Conservation (phyloP, 2,797 vertebrate species). For the Decapterus maruadsi region DNA sequence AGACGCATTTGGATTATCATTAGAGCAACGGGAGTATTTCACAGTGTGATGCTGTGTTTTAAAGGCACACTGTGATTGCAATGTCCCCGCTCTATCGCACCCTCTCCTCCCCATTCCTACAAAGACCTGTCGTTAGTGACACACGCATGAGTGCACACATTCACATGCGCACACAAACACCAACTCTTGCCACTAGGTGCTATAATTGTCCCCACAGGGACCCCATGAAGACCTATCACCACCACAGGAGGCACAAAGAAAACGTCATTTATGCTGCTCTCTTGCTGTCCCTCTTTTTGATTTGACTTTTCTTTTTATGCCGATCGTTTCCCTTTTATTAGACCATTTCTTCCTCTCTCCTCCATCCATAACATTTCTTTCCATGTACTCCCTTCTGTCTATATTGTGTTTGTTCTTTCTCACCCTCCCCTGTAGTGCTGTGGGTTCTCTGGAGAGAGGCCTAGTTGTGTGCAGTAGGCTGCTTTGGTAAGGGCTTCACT, state of each 20-base stretch:
- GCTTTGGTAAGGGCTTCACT: constrained; percentile 50
- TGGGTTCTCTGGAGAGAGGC: constrained; percentile 46
- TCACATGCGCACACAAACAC: constrained; percentile 39
- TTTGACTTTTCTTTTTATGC: constrained; percentile 63
- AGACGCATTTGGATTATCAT: constrained; percentile 41
- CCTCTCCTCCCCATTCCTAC: constrained; percentile 32
- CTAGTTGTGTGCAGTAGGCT: constrained; percentile 47
- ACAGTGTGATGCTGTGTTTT: constrained; percentile 35
- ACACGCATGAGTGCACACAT: constrained; percentile 27
- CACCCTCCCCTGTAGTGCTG: constrained; percentile 46
- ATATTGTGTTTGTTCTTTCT: constrained; percentile 33
- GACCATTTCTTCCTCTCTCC: constrained; percentile 26
- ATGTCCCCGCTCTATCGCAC: constrained; percentile 18
- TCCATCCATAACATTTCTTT: constrained; percentile 42
- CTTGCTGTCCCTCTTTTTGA: constrained; percentile 58
- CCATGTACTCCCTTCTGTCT: constrained; percentile 19
- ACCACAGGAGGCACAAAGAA: constrained; percentile 58
- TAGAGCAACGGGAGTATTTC: constrained; percentile 38
- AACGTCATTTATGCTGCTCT: constrained; percentile 64
- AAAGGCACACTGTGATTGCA: constrained; percentile 17
- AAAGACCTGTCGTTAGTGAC: constrained; percentile 47
- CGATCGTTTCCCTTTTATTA: constrained; percentile 47
- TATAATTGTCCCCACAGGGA: constrained; percentile 81
- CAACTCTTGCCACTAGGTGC: constrained; percentile 53
- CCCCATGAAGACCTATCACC: constrained; percentile 66